Base-by-base conservation (phyloP, 2,888 invertebrate species). In the Lumbricus terrestris region DNA sequence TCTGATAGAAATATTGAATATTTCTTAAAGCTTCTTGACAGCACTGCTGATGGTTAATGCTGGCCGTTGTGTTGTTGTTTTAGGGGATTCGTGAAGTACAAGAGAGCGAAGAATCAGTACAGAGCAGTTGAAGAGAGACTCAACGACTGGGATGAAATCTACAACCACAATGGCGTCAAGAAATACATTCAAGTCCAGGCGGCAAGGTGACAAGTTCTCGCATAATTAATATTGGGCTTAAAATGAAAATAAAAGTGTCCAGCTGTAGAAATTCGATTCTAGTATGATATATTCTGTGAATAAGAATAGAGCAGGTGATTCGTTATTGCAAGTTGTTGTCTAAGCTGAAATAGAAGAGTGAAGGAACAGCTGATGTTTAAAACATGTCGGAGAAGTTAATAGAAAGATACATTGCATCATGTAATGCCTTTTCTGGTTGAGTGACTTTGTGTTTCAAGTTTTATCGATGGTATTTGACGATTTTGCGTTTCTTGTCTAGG, bases 91-190 rank as follows among this genome's bases (percentile, higher is more conserved):
- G 97, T 99, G 95, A 99, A 98, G 94, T 99, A 99, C 96, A 97
- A 97, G 90, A 96, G 99, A 90, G 98, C 99, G 94, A 97, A 97
- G 2, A 96, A 96, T 0, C 96, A 97, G 93, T 99, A 99, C 95
- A 96, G 99, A 1, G 96, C 97, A 82, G 97, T 97, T 0, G 97
- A 97, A 90, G 97, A 97, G 93, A 96, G 99, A 0, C 95, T 97
- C 93, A 96, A 97, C 92, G 99, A 99, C 95, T 99, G 99, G 99
- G 97, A 98, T 92, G 99, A 99, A 96, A 97, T 99, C 92, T 99
- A 98, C 95, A 97, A 98, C 95, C 97, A 97, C 93, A 96, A 96
- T 33, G 97, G 97, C 93, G 98, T 99, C 18, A 96, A 98, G 16
- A 94, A 95, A 89, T 98, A 97, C n/a, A 96, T 99, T 20, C 92